Base-by-base conservation (phyloP, 2,888 invertebrate genomes). In the Drosophila antonietae region DNA sequence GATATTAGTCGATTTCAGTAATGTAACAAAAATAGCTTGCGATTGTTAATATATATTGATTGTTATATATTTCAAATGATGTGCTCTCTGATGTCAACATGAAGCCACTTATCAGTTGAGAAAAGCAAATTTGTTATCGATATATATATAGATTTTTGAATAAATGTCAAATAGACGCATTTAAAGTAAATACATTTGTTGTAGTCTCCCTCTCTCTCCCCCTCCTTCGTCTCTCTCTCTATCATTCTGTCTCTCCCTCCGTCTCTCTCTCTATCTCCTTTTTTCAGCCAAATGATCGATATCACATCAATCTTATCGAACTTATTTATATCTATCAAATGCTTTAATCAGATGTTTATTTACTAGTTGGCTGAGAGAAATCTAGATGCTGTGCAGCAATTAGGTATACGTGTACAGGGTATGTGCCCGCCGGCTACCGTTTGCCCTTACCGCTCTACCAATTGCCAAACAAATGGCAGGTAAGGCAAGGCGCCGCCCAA, bases 391-490 rank as follows among this genome's bases (percentile, higher is more conserved):
- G n/a, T 1, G 9, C 15, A 23, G 15, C 6, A 15, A 39, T 37
- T 23, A 35, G 3, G 39, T 39, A 41, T 15, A 1, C n/a, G 12
- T 1, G 28, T 56, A 31, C 18, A 57, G 57, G 57, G 57, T 57
- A 44, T 35, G 6, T 18, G 33, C 47, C 47, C 37, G 41, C 37
- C 43, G 43, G 43, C 39, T 41, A 37, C 37, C 43, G 43, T 33
- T 33, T 41, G 12, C 18, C 18, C 23, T 6, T 28, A 44, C 44
- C 8, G 12, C 23, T 18, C 31, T 20, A 15, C 43, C 49, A 43
- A 57, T 37, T 44, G 41, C 18, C 43, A 47, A 18, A 52, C 65
- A 70, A 66, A 46, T 60, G 72, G 53, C 70, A 75, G 73, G 64
- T 63, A 41, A 43, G 61, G 52, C 57, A 44, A 57, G 75, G 37